Evolutionary conservation across 2,113 vertebrate species (phyloP).

Genomic region (Nipponia nippon): DNA sequence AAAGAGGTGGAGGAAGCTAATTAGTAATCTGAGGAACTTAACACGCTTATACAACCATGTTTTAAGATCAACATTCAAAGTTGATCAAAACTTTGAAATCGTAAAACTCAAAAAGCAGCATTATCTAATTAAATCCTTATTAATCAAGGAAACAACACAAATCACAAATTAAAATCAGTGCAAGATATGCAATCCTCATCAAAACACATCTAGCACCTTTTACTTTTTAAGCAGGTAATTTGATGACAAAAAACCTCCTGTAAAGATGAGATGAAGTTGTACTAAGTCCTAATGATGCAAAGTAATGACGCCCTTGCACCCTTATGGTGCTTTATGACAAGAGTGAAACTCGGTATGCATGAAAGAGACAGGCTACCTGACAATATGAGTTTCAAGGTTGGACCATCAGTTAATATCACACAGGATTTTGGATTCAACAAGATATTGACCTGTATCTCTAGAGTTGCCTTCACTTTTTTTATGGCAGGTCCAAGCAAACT

Average conservation of each 20-base stretch:
- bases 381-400: background rate
- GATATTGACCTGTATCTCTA: background rate
- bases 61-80: slow-evolving; percentile 48
- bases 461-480: background rate
- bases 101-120: slow-evolving; percentile 23
- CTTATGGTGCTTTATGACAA: background rate
- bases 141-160: slow-evolving; percentile 35
- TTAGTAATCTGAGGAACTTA: slow-evolving; percentile 71
- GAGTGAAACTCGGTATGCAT: rapidly evolving
- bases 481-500: background rate
- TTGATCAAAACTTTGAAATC: slow-evolving; percentile 57
- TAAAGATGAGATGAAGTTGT: background rate
- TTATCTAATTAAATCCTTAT: slow-evolving; percentile 24
- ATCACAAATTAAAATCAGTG: slow-evolving; percentile 2
- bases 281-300: background rate
- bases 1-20: slow-evolving; percentile 64
- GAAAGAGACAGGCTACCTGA: background rate
- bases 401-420: too few species aligned
- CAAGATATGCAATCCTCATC: slow-evolving; percentile 28
- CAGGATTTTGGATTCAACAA: background rate
- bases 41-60: slow-evolving; percentile 62
- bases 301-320: background rate
- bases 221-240: background rate
- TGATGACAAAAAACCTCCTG: background rate
- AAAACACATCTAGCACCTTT: background rate